Evolutionary conservation across 2,888 invertebrate species (phyloP), one percentile per base, ranked within the genome.

Genomic region (Reticulitermes lucifugus): DNA sequence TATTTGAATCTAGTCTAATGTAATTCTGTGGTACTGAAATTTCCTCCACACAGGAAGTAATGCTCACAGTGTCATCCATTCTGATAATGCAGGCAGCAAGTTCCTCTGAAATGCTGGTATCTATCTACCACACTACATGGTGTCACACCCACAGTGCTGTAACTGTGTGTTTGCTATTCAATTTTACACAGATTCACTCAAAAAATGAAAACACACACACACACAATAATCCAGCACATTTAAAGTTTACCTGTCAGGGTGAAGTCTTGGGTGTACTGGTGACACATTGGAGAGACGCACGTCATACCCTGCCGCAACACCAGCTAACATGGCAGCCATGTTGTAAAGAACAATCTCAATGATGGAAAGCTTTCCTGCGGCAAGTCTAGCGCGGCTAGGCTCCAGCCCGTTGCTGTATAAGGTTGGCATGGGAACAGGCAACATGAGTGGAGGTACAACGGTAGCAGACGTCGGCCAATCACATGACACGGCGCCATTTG

Each of bases 271-370:
- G 91, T 97, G 97, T 87, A 97, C 92, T 0, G 96, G 96, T 88
- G 96, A 95, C 83, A 96, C 94, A 90, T 97, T 97, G 77, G 97
- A 96, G 90, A 97, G 93, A 89, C 98, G 94, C 83, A 98, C 96
- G 92, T 98, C 98, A 90, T 97, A 98, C 0, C 98, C 98, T 70
- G 97, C 96, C 5, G 96, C 97, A 71, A 98, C 96, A 46, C 97
- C 96, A 5, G 98, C 98, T 89, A 98, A 91, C 92, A 98, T 93
- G 83, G 98, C 96, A 84, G 97, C 97, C 93, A 98, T 97, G 91
- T 98, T 98, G 92, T 96, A 98, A 87, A 98, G 92, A 88, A 95
- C 96, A 92, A 94, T 92, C 91, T 95, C 95, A 88, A 95, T 94
- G 90, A 95, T 94, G 89, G 95, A 93, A 88, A 95, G 93, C 91